Percentiles rank a stretch among this genome's conserved stretches.
Conservation (phyloP, 2,113 vertebrate genomes). For the Hydropotes inermis region DNA sequence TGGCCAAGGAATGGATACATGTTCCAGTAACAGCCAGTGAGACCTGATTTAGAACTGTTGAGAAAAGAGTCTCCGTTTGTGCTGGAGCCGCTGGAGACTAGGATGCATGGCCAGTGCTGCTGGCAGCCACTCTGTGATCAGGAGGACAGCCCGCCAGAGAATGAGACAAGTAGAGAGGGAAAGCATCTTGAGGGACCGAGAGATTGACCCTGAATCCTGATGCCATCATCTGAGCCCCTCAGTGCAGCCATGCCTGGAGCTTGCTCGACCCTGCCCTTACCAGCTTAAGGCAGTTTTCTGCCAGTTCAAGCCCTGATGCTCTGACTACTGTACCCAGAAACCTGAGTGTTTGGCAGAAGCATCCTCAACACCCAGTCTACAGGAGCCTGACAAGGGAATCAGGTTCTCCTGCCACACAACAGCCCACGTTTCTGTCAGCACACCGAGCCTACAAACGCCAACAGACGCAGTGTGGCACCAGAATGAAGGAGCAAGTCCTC, state of each 20-base stretch:
- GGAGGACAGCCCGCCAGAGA: background rate
- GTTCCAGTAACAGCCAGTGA: background rate
- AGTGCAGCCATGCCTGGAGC: background rate
- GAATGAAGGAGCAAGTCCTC: background rate
- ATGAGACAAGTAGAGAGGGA: background rate
- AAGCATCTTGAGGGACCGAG: background rate
- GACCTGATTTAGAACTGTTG: background rate
- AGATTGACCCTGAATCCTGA: background rate
- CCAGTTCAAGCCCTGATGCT: background rate
- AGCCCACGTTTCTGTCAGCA: background rate
- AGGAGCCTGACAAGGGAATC: background rate
- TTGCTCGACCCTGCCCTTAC: background rate
- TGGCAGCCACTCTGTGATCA: background rate
- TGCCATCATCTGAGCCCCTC: background rate
- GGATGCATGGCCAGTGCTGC: background rate
- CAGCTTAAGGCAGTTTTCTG: background rate
- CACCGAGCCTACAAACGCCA: background rate
- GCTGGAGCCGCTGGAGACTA: background rate
- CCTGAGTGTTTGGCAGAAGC: background rate
- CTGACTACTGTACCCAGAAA: background rate
- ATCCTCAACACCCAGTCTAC: background rate
- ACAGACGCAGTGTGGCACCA: background rate
- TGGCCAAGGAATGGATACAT: background rate
- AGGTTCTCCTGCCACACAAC: background rate
- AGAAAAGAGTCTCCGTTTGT: background rate